Percentiles rank a stretch among this genome's conserved stretches.
Evolutionary conservation across 2,797 vertebrate species (phyloP).

Genomic region (Tachyglossus aculeatus): DNA sequence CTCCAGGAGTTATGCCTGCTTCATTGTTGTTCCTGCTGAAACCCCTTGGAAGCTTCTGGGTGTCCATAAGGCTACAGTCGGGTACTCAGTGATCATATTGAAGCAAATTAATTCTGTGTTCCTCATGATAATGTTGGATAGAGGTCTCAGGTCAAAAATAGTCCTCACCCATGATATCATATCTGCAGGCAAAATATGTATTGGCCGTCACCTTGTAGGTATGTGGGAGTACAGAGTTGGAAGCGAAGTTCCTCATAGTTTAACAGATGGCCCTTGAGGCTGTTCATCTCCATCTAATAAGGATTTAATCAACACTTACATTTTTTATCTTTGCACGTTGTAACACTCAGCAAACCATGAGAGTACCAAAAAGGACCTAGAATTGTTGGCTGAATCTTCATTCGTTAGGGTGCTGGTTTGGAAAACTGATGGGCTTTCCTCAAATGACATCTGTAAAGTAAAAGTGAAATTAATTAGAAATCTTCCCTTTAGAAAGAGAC

Average conservation of each 20-base stretch:
- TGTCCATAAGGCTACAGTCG: not conserved
- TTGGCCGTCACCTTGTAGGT: slow-evolving; percentile 12
- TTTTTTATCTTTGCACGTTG: slow-evolving; percentile 18
- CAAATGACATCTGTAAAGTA: slow-evolving; percentile 30
- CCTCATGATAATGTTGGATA: not conserved
- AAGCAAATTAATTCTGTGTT: slow-evolving; percentile 13
- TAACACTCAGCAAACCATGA: slow-evolving; percentile 22
- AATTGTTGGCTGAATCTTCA: slow-evolving; percentile 37
- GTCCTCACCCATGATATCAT: not conserved
- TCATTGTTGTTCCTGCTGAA: not conserved
- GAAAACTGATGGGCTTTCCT: slow-evolving; percentile 32
- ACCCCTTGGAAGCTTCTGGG: not conserved
- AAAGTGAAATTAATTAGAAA: slow-evolving; percentile 52
- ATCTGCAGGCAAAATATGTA: not conserved
- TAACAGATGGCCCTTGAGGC: not conserved
- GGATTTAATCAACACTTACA: slow-evolving; percentile 36
- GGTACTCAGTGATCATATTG: not conserved
- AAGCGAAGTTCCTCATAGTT: slow-evolving; percentile 22
- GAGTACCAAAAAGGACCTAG: slow-evolving; percentile 12
- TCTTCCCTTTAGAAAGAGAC: slow-evolving; percentile 32
- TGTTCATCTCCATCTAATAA: slow-evolving; percentile 14
- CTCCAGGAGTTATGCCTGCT: not conserved
- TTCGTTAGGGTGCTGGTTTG: slow-evolving; percentile 18
- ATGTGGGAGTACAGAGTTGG: slow-evolving; percentile 2
- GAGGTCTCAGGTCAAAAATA: slow-evolving; percentile 19